Evolutionary conservation across 1,140 invertebrate genomes (phyloP), one percentile per base, ranked within the genome.

Genomic region (Halictus rubicundus): DNA sequence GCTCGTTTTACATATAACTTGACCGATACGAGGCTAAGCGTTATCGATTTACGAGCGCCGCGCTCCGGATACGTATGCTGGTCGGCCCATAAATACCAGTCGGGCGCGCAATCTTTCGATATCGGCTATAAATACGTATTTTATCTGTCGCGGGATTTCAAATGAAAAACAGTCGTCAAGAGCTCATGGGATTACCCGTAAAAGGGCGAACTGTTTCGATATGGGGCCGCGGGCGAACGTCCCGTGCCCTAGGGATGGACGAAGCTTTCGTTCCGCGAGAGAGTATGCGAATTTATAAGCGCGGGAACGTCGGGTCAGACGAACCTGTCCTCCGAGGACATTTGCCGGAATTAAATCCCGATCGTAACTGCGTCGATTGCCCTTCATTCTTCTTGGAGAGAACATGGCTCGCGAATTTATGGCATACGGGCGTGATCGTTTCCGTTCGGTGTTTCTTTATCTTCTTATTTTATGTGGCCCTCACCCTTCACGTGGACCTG

Each of bases 151-250:
- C 76, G 85, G 89, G 90, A 90, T 91, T 92, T 88, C 68, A 88
- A 89, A 91, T 91, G 90, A 92, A 91, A 92, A 92, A 92, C 91
- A 92, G 91, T 91, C 86, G 90, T 91, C 90, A 91, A 91, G 87
- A 89, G 90, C 89, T 90, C 89, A 82, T 83, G 88, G 90, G 90
- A 92, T 92, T 91, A 91, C 78, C 70, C 52, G 81, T 86, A 85
- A 89, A 90, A 90, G 88, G 82, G 87, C 60, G 68, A 32, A 76
- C 32, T 49, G 71, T 72, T 72, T 19, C 66, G 42, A 27, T n/a
- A 8, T 21, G 76, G 37, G 63, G 63, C n/a, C 21, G 32, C 32
- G 49, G 14, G 14, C 27, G 37, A 49, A 73, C 70, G 2, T 32
- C 8, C 2, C n/a, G 61, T n/a, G 61, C 32, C 39, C 27, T 14